Evolutionary conservation across 2,113 vertebrate species (phyloP).

Genomic region (Axis porcinus): DNA sequence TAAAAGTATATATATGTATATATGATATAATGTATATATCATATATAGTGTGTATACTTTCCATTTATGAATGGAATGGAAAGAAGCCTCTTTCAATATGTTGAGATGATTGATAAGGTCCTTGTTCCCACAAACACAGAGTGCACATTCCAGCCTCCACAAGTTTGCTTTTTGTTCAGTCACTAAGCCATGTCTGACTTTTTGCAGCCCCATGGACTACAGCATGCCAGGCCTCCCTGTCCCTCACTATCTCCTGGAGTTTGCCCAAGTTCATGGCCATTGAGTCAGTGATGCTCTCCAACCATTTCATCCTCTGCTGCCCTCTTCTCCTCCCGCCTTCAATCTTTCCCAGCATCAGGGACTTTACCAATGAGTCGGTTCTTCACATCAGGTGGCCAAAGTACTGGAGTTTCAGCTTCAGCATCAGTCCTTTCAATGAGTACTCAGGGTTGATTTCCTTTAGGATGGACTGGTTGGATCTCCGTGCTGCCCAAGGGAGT

Average conservation of each 20-base stretch:
- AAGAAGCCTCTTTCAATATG: neutral
- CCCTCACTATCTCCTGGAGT: neutral
- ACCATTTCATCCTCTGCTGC: neutral
- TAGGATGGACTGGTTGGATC: neutral
- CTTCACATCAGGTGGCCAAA: neutral
- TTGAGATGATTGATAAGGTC: neutral
- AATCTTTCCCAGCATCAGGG: neutral
- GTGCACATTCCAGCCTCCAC: neutral
- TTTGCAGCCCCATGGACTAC: neutral
- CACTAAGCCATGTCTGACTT: neutral
- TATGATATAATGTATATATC: no score
- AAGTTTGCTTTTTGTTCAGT: neutral
- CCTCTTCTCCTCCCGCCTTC: neutral
- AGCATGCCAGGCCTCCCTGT: neutral
- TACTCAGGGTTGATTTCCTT: neutral
- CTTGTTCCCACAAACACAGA: neutral
- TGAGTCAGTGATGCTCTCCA: neutral
- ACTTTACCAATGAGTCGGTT: neutral
- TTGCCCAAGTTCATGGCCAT: neutral
- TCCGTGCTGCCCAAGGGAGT: neutral
- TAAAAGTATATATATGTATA: neutral
- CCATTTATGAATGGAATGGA: neutral
- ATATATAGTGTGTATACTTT: neutral
- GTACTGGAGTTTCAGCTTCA: neutral
- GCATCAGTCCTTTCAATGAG: neutral